Percentiles rank a stretch among this genome's conserved stretches.
Evolutionary conservation across 2,888 invertebrate species (phyloP).

Genomic region (Diogma glabrata): DNA sequence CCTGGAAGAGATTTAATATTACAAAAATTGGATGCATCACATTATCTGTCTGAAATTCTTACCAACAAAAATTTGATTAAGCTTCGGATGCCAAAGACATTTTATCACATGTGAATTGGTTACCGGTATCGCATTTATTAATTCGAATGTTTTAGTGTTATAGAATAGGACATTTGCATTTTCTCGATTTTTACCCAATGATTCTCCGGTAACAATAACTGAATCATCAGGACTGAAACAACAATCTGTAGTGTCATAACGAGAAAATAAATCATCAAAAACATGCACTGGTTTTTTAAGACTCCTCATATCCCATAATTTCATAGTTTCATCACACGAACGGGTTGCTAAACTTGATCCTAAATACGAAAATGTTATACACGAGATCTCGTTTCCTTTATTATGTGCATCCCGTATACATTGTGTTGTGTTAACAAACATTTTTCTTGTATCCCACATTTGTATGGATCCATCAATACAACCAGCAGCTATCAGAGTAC

Average conservation of each 20-base stretch:
- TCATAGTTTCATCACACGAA: constrained; percentile 85
- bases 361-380: constrained; percentile 79
- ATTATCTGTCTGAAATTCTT: too few relatives aligned
- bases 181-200: constrained; percentile 52
- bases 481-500: constrained; percentile 77
- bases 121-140: constrained; percentile 62
- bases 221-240: constrained; percentile 80
- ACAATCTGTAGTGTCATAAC: constrained; percentile 73
- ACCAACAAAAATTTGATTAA: constrained; percentile 90
- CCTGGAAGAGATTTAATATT: constrained; percentile 30
- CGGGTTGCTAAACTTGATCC: constrained; percentile 67
- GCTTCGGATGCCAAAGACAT: constrained; percentile 88
- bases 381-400: constrained; percentile 67
- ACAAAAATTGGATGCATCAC: too few relatives aligned
- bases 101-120: constrained; percentile 76
- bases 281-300: constrained; percentile 67
- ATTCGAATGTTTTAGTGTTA: constrained; percentile 61
- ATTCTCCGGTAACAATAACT: constrained; percentile 78
- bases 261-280: constrained; percentile 60
- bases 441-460: constrained; percentile 91
- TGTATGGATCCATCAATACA: constrained; percentile 93
- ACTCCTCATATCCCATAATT: constrained; percentile 84
- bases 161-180: constrained; percentile 67
- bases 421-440: constrained; percentile 76
- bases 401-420: constrained; percentile 70